Evolutionary conservation across 2,113 vertebrate species (phyloP).

Genomic region (Hypocryptadius cinnamomeus): DNA sequence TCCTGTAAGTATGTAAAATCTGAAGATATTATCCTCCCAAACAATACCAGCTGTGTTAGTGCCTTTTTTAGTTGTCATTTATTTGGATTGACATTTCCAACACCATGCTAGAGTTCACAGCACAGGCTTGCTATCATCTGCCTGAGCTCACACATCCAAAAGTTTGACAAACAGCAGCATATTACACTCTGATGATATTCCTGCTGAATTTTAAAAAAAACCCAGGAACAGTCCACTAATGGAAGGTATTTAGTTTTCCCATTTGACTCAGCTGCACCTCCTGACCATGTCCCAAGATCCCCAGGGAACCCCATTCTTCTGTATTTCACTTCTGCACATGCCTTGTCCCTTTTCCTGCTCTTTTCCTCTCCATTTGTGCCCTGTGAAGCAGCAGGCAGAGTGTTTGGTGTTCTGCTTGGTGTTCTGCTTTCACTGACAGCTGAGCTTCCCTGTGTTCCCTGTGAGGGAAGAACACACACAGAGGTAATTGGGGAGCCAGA

Average conservation of each 20-base stretch:
- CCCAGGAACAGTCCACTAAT: neutral
- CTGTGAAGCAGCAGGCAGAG: neutral
- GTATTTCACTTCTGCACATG: neutral
- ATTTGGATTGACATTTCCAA: neutral
- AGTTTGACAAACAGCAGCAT: neutral
- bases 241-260: neutral
- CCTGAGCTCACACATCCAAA: neutral
- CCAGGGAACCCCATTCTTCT: neutral
- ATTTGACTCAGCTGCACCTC: neutral
- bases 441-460: neutral
- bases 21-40: neutral
- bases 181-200: neutral
- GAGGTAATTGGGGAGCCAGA: neutral
- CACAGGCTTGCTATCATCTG: neutral
- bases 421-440: neutral
- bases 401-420: neutral
- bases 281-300: neutral
- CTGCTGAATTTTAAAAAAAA: neutral
- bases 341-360: neutral
- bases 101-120: neutral
- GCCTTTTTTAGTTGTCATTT: neutral
- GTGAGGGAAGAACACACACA: neutral
- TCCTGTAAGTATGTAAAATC: neutral
- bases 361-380: neutral
- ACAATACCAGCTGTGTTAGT: neutral